Conservation (phyloP, 2,113 vertebrate species). For the Phaethornis superciliosus region DNA sequence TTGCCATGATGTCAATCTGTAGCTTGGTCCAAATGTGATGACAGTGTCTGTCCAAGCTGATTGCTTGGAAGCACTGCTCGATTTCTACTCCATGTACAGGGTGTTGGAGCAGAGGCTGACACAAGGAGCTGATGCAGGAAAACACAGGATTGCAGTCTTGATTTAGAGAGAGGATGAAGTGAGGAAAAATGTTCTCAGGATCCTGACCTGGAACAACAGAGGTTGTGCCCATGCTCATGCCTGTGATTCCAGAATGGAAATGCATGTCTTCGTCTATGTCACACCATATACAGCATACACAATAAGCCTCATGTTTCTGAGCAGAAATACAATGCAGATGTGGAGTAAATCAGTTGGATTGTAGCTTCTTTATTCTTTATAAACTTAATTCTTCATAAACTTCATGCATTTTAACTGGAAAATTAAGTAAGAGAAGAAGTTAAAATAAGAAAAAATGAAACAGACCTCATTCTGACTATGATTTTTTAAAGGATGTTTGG, state of each 20-base stretch:
- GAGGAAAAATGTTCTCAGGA: background rate
- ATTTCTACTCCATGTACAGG: background rate
- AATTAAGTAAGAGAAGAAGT: background rate
- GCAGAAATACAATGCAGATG: background rate
- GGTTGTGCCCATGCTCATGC: background rate
- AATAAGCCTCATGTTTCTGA: background rate
- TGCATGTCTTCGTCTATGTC: background rate
- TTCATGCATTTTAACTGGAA: background rate
- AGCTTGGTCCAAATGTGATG: accelerated
- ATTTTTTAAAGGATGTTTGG: background rate
- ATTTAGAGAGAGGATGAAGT: background rate
- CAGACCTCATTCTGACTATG: background rate
- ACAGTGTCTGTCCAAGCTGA: background rate
- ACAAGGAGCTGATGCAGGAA: background rate
- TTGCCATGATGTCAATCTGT: background rate
- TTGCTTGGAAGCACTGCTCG: accelerated
- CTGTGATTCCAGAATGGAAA: background rate
- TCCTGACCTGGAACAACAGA: background rate
- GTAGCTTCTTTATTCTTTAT: background rate
- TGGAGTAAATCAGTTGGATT: background rate
- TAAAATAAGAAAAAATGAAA: background rate
- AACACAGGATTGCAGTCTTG: background rate
- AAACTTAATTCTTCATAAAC: background rate
- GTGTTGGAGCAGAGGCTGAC: background rate
- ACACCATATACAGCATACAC: background rate